These are phyloP conservation scores for Antheraea mylitta DNA, from an alignment of 1,140 invertebrate species.

Conservation along the genomic window DNA sequence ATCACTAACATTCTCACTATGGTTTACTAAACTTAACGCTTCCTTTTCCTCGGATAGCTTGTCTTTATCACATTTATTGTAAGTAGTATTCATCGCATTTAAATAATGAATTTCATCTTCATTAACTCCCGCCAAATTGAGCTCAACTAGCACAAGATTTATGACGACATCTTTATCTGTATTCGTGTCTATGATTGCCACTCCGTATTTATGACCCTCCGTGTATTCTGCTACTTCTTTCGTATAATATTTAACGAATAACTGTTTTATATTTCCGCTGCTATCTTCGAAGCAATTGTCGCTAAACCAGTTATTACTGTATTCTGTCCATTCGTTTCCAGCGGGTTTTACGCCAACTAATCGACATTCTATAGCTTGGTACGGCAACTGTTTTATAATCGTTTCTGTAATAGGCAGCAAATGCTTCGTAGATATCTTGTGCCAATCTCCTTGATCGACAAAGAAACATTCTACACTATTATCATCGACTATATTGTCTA, in stretches of 20 bases:
- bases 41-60: not conserved
- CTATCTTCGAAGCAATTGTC: constrained; percentile 46
- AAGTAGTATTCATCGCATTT: constrained; percentile 20
- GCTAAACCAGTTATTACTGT: constrained; percentile 56
- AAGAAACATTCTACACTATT: constrained; percentile 66
- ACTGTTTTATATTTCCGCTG: constrained; percentile 45
- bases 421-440: constrained; percentile 38
- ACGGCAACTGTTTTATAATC: constrained; percentile 59
- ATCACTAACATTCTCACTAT: not conserved
- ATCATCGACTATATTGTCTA: constrained; percentile 41
- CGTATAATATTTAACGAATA: constrained; percentile 57
- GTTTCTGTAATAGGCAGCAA: constrained; percentile 51
- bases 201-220: constrained; percentile 61
- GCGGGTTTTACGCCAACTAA: constrained; percentile 55
- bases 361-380: constrained; percentile 74
- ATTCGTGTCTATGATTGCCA: constrained; percentile 58
- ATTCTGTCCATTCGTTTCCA: constrained; percentile 57
- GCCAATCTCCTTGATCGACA: constrained; percentile 69
- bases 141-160: constrained; percentile 56
- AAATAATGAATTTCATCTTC: constrained; percentile 49
- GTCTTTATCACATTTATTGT: constrained; percentile 2
- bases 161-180: constrained; percentile 48
- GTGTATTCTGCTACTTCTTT: constrained; percentile 58
- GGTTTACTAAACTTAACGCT: not conserved
- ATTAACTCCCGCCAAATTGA: constrained; percentile 49